Base-by-base conservation (phyloP, 2,113 vertebrate species). In the Eubucco bourcierii region DNA sequence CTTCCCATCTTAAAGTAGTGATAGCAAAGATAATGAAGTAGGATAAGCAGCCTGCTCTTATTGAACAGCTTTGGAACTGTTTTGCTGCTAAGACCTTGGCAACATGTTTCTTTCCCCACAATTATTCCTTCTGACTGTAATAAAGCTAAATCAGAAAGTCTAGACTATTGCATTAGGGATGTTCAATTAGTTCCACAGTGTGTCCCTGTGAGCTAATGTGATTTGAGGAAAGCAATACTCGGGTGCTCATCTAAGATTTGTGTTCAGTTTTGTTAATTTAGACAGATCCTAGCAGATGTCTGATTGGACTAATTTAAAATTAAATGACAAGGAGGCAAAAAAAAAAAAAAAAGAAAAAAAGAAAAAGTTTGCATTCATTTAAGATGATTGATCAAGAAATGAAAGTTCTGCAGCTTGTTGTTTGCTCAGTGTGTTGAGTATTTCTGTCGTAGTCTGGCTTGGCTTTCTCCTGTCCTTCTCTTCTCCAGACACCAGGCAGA, bases 301-400 rank as follows among this genome's bases (percentile, higher is more conserved):
- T 92, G 90, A 93, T 93, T 81, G 84, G 92, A 68, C 83, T 93
- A 81, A 90, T 88, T 93, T 90, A 39, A 95, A 95, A 95, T 73
- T 58, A 93, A 94, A 93, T 65, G 53, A 33, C 53, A 29, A 56
- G 44, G 61, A 46, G 44, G 15, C 14, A 17, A 64, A 47, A 71
- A 66, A 90, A 73, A 72, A 31, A 31, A 31, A 56, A 58, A 41
- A 63, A 65, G 84, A 68, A 67, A 56, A 63, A 41, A 63, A 66
- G 82, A 70, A 68, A 52, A 90, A 68, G 37, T 65, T 93, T 78
- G 44, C 27, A 6, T 88, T 74, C 44, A 58, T 81, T 84, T 80
- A 1, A 64, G 79, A 72, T 41, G 73, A 91, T 29, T 39, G 86
- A 84, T 65, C 10, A 55, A 81, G 80, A 80, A 72, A 65, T 33